Percentiles rank a stretch among this genome's conserved stretches.
phyloP scores from a whole-genome alignment of 2,888 invertebrate genomes.

The Eupithecia dodoneata region DNA sequence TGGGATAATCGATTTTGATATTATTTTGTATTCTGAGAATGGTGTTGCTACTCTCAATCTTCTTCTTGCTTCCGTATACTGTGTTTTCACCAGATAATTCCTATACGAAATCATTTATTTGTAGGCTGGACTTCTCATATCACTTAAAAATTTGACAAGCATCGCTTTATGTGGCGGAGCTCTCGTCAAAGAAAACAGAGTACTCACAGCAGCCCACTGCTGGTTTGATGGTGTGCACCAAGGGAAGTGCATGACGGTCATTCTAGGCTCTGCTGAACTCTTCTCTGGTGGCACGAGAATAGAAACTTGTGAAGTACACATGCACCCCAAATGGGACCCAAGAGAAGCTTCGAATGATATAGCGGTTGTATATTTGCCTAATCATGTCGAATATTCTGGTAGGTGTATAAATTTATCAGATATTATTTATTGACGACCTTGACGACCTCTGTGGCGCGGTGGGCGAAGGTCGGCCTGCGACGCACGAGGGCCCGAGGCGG shows the following conservation, averaged over 20 bases:
- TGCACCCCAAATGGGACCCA: constrained; percentile 57
- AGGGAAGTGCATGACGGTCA: constrained; percentile 53
- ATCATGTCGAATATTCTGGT: constrained; percentile 46
- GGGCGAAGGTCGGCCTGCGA: too few relatives aligned
- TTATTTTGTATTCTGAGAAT: too few relatives aligned
- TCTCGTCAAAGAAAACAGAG: constrained; percentile 46
- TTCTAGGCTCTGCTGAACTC: constrained; percentile 57
- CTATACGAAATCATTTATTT: constrained; percentile 11
- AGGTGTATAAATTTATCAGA: constrained; percentile 23
- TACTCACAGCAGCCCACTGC: constrained; percentile 58
- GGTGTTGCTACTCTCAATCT: too few relatives aligned
- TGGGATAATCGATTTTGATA: too few relatives aligned
- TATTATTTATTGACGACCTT: too few relatives aligned
- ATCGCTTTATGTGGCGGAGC: constrained; percentile 57
- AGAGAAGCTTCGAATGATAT: constrained; percentile 53
- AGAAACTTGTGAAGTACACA: constrained; percentile 45
- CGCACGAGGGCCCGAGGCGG: too few relatives aligned
- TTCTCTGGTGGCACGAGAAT: constrained; percentile 60
- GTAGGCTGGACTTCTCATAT: constrained; percentile 48
- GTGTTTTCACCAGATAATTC: neutral
- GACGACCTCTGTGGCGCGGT: too few relatives aligned
- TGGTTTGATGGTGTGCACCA: constrained; percentile 58
- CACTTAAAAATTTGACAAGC: constrained; percentile 32
- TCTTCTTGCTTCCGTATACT: too few relatives aligned
- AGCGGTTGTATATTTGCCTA: constrained; percentile 51